Conservation (phyloP, 2,888 invertebrate species). For the Heliconius ethilla region DNA sequence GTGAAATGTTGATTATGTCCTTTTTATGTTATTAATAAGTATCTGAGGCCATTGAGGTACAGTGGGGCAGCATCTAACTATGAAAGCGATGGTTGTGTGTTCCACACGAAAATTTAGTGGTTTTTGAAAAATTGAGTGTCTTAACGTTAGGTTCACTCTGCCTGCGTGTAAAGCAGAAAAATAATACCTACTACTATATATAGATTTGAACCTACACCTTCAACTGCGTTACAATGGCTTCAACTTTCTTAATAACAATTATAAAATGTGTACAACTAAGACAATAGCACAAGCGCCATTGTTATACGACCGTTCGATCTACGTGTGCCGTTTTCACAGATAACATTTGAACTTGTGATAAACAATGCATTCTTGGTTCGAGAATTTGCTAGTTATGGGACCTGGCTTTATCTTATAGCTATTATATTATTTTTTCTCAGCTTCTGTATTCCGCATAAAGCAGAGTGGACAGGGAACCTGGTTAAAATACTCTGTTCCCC, state of each 20-base stretch:
- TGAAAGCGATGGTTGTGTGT: background rate
- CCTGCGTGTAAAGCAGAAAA: too few species aligned
- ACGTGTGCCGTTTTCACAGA: slow-evolving; percentile 42
- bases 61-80: background rate
- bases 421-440: background rate
- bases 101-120: too few species aligned
- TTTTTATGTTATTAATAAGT: background rate
- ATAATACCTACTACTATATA: too few species aligned
- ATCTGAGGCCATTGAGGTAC: background rate
- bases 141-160: background rate
- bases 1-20: background rate
- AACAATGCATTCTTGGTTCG: slow-evolving; percentile 25
- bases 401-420: background rate
- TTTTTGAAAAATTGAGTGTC: background rate
- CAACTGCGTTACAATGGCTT: background rate
- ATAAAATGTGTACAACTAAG: slow-evolving; percentile 26
- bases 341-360: slow-evolving; percentile 46
- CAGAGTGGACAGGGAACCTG: too few species aligned
- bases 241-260: slow-evolving; percentile 12
- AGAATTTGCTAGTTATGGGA: background rate
- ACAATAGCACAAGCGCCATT: slow-evolving; percentile 34
- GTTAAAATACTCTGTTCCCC: too few species aligned
- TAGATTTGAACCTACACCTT: background rate
- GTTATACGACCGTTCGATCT: slow-evolving; percentile 40
- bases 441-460: too few species aligned